Evolutionary conservation across 2,888 invertebrate species (phyloP), one percentile per base, ranked within the genome.

Genomic region (Folsomia candida): DNA sequence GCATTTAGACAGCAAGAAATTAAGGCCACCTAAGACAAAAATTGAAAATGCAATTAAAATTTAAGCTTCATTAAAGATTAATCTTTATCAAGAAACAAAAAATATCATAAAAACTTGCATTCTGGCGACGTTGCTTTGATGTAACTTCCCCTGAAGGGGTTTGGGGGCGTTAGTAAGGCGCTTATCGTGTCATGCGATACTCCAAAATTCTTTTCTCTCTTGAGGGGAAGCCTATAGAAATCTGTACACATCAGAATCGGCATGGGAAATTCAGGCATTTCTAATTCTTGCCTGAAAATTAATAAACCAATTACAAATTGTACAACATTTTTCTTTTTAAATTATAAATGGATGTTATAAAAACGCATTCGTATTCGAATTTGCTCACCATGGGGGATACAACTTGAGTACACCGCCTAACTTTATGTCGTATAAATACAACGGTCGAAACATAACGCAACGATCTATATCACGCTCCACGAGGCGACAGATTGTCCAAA

Each of bases 101-200:
- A 54, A n/a, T n/a, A n/a, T n/a, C n/a, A n/a, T 20, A 20, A 14
- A 54, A n/a, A n/a, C n/a, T n/a, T 37, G 14, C 37, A 4, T 9
- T 37, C 37, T 14, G 14, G 6, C n/a, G n/a, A n/a, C 4, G 37
- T 37, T 9, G 14, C 54, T 54, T 20, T 54, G 20, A 54, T 22
- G 22, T 54, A 54, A 54, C 20, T 54, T 6, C 11, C 4, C 4
- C n/a, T 54, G 4, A 54, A 54, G 4, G 54, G 20, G 11, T 14
- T 20, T 54, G 54, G 54, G 6, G 22, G 6, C 22, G 54, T 14
- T 4, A 54, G n/a, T n/a, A n/a, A 4, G 11, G 37, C 18, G 61
- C 64, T 67, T 63, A 27, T 72, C 69, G 25, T 59, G 51, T 66
- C 68, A 29, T 68, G 61, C 67, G 67, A 67, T 59, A 61, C 69